Base-by-base conservation (phyloP, 2,113 vertebrate genomes). In the Burhinus oedicnemus region DNA sequence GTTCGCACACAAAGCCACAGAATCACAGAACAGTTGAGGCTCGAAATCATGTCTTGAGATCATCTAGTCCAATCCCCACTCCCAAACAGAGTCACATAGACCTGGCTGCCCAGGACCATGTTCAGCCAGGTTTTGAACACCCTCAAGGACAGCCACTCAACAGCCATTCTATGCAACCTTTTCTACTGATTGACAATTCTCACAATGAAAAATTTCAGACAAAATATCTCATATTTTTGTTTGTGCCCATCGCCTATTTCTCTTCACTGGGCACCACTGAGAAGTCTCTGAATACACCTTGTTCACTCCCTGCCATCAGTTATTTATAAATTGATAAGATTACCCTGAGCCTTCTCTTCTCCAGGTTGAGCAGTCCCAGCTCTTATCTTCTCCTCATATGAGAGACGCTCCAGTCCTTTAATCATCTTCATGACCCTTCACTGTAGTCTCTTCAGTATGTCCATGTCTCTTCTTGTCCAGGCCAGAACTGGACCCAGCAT, bases 341-440 rank as follows among this genome's bases (percentile, higher is more conserved):
- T 10, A 15, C 68, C 6, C 16, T 89, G 21, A 66, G 5, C 4
- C 25, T 61, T 49, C 30, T 83, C n/a, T 32, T 83, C 6, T 69
- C 12, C 29, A 42, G 21, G 7, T 2, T 11, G 55, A 90, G n/a
- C 3, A 29, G 5, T 27, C 20, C 5, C 15, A 72, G 4, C 8
- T 77, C 22, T 76, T 13, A 80, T 21, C 7, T 2, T 5, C 15
- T 19, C 32, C 19, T 71, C 23, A 27, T 3, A 15, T 5, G 7
- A 11, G 7, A 11, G 27, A 52, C 70, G 30, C 38, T 84, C 9
- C 26, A 84, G 32, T 45, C 23, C 7, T 19, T 51, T 55, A 26
- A 4, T 9, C 9, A 65, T 9, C 15, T 70, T 47, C 0, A 0
- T 9, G 36, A 15, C 8, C 34, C 18, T 42, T 17, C 23, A 23